Percentiles rank a stretch among this genome's conserved stretches.
Conservation (phyloP, 2,113 vertebrate species). For the Panthera leo region DNA sequence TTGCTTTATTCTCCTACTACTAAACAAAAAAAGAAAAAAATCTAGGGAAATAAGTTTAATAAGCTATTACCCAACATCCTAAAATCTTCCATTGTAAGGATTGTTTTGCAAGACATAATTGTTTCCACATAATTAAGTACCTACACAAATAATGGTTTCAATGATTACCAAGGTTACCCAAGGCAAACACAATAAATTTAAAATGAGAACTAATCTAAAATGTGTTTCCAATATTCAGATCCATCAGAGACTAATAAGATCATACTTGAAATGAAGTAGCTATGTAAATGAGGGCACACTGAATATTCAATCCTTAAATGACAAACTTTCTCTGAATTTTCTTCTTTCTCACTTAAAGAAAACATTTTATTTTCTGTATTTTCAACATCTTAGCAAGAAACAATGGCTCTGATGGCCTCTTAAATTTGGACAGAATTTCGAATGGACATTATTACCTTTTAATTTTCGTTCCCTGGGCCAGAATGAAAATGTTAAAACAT, state of each 20-base stretch:
- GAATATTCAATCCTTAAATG: not conserved
- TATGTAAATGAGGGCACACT: not conserved
- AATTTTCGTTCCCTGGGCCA: not conserved
- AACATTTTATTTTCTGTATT: not conserved
- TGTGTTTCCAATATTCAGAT: not conserved
- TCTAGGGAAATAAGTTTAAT: not conserved
- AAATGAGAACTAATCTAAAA: not conserved
- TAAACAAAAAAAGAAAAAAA: not conserved
- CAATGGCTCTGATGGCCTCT: not conserved
- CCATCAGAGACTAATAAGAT: not conserved
- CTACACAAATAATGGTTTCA: not conserved
- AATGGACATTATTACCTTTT: not conserved
- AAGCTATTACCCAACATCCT: not conserved
- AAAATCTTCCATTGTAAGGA: not conserved
- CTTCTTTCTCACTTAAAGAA: not conserved
- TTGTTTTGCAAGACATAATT: not conserved
- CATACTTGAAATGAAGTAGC: not conserved
- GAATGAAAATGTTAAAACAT: not conserved
- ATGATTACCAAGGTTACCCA: not conserved
- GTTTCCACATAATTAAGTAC: slow-evolving; percentile 5
- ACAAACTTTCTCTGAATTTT: not conserved
- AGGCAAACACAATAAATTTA: not conserved
- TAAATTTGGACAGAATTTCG: not conserved
- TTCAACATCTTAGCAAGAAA: not conserved
- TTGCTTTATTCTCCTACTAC: not conserved